Evolutionary conservation across 37 sponge, comb jelly and placozoan species (phyloP), one percentile per base, ranked within the genome.

Genomic region (Agelas oroides): DNA sequence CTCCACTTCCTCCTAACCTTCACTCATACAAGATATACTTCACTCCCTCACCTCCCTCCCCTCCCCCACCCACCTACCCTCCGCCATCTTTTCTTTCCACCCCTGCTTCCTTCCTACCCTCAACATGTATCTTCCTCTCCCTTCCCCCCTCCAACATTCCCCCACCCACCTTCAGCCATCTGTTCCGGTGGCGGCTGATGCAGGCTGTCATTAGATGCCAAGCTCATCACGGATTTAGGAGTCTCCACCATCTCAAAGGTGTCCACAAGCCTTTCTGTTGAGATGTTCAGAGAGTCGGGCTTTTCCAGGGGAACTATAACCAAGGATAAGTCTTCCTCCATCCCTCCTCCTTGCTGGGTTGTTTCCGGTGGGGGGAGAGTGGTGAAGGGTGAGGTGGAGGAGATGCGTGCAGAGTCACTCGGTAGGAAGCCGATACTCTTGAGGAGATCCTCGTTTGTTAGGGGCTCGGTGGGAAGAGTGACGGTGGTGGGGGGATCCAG

Each of bases 231-330:
- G 0, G 37, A 54, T 1, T 30, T 11, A 1, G 84, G 75, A 28
- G 56, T 73, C 62, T 84, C 84, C 27, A 84, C 66, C 65, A 84
- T 63, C 21, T 73, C 84, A 84, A 75, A 84, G 0, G 73, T 71
- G 35, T 73, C 53, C 0, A 63, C 21, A 17, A 82, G 73, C 5
- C 53, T 20, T 18, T 21, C 79, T 25, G 46, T 38, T 23, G 60
- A 59, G 24, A n/a, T 2, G 15, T 13, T 23, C 62, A 61, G 62
- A 61, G 62, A 61, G 13, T 27, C 25, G n/a, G 62, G 25, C 5
- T 25, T 25, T 5, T 23, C 62, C 3, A 12, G 25, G n/a, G 62
- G 25, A 3, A 23, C 3, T 61, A 12, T 5, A 61, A 46, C 8
- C 46, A 46, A 12, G 46, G 46, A 46, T 3, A 8, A 3, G 3